phyloP scores from a whole-genome alignment of 2,888 invertebrate genomes.

The Cyrtodaria siliqua region DNA sequence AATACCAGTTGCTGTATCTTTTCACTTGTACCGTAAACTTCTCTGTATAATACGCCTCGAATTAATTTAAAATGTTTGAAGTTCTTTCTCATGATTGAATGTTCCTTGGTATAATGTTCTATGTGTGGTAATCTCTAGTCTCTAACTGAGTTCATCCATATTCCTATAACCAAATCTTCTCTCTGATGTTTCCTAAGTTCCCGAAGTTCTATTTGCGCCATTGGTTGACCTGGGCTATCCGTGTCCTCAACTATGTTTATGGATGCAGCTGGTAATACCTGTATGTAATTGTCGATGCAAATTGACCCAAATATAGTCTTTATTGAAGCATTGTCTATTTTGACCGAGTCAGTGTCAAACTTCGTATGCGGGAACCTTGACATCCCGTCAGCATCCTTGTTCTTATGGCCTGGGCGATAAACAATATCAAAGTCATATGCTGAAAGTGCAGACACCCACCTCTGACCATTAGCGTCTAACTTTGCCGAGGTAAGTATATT shows the following conservation, averaged over 20 bases:
- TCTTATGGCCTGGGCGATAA: constrained; percentile 1
- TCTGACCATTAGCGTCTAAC: constrained; percentile 10
- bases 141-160: constrained; percentile 1
- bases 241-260: constrained; percentile 11
- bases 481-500: constrained; percentile 5
- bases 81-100: constrained; percentile 1
- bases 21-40: not conserved
- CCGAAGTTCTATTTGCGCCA: constrained; percentile 13
- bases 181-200: constrained; percentile 11
- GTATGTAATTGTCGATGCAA: too few relatives aligned
- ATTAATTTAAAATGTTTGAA: constrained; percentile 9
- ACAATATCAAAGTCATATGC: constrained; percentile 6
- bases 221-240: constrained; percentile 6
- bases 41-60: constrained; percentile 4
- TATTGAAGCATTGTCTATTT: too few relatives aligned
- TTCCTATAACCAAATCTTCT: constrained; percentile 15
- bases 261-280: constrained; percentile 1
- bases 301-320: too few relatives aligned
- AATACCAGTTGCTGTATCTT: not conserved
- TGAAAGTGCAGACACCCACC: constrained; percentile 1
- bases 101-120: constrained; percentile 5
- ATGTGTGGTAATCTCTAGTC: constrained; percentile 6
- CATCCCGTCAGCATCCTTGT: constrained; percentile 11
- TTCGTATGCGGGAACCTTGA: too few relatives aligned
- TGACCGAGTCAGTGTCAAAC: too few relatives aligned